phyloP scores from a whole-genome alignment of 1,140 invertebrate genomes.

The Apocrypta bakeri region DNA sequence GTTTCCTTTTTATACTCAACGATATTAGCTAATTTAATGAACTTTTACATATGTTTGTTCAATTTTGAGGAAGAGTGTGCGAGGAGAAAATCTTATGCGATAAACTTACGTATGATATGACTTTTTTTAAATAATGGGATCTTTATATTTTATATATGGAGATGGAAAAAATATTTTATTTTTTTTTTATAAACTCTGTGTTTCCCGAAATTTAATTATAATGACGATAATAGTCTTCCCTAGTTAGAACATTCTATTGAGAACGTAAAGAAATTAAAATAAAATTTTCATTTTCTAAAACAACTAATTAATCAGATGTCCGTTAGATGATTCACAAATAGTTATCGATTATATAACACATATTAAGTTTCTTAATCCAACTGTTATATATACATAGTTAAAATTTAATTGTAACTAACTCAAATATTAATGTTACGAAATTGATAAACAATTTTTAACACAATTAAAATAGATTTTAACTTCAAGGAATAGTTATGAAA shows the following conservation, averaged over 20 bases:
- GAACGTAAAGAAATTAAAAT: slow-evolving; percentile 19
- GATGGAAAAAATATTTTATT: slow-evolving; percentile 36
- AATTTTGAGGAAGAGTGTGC: slow-evolving; percentile 6
- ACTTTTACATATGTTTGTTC: slow-evolving; percentile 44
- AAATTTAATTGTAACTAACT: not conserved
- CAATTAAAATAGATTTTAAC: not conserved
- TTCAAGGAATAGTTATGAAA: not conserved
- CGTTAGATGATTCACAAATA: too few relatives aligned
- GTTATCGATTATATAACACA: too few relatives aligned
- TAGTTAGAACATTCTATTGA: slow-evolving; percentile 50
- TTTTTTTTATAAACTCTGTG: slow-evolving; percentile 42
- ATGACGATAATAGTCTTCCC: slow-evolving; percentile 39
- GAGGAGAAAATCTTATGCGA: not conserved
- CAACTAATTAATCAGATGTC: too few relatives aligned
- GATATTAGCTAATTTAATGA: slow-evolving; percentile 48
- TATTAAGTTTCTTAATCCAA: not conserved
- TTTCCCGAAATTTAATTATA: slow-evolving; percentile 34
- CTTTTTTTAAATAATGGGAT: slow-evolving; percentile 33
- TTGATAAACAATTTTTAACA: not conserved
- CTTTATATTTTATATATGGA: slow-evolving; percentile 30
- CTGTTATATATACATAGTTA: not conserved
- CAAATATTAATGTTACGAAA: not conserved
- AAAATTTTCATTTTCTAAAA: slow-evolving; percentile 2
- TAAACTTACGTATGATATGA: slow-evolving; percentile 30
- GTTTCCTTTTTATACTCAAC: slow-evolving; percentile 47